Base-by-base conservation (phyloP, 23 tunicate species). In the Oikopleura albicans region DNA sequence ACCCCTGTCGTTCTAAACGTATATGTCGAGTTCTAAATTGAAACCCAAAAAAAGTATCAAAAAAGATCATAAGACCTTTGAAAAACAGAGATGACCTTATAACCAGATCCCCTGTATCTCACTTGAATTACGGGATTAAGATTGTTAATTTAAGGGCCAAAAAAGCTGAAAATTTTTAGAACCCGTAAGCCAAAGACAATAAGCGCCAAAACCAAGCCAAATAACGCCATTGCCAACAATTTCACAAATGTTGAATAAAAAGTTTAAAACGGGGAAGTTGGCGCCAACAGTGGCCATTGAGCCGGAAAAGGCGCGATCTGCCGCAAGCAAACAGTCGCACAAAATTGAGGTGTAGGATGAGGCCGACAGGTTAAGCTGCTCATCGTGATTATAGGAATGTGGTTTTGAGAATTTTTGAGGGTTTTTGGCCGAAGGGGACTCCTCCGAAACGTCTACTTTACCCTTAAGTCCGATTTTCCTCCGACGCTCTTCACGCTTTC, bases 201-300 rank as follows among this genome's bases (percentile, higher is more conserved):
- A 71, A 16, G 31, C 31, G 4, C 36, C 79, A 29, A 71, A 2
- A 16, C 37, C 79, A 16, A 71, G 37, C 79, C 79, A 71, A 12
- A 71, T 27, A 4, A 71, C 2, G 4, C 79, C 79, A 31, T 71
- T 71, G 28, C 79, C 79, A 31, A 71, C 37, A 16, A 71, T 37
- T 29, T 71, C 79, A 16, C 34, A 12, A 16, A 71, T 29, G 2
- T 71, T 29, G 37, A 16, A 71, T 2, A 71, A 27, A 2, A 71
- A 22, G 28, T 37, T 71, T 37, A 71, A 29, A 12, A 29, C 2
- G 37, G 4, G 37, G 37, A 29, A 71, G 37, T 29, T 71, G 28
- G 33, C 27, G 79, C 79, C 27, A 31, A 71, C 79, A 12, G 79
- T 16, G 35, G 79, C 79, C 79, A 71, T 71, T 16, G 79, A 71